Base-by-base conservation (phyloP, 2,113 vertebrate genomes). In the Thymallus thymallus region DNA sequence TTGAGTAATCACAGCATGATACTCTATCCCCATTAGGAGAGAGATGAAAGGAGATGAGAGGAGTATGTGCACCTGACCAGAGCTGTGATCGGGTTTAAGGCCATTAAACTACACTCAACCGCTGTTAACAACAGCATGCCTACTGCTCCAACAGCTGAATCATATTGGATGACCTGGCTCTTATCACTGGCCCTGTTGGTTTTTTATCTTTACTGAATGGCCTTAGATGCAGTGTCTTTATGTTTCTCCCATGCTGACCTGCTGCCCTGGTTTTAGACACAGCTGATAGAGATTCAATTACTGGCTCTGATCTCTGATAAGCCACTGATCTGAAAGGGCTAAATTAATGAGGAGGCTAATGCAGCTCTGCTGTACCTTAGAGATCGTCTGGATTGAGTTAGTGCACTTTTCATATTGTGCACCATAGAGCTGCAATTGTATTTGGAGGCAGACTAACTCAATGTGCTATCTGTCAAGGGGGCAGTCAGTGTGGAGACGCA, bases 241-340 rank as follows among this genome's bases (percentile, higher is more conserved):
- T 69, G 72, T 61, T 82, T 76, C 80, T 41, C 80, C 82, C 77
- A 76, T 76, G 70, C 76, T 74, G 76, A 85, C 80, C 85, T 80
- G 80, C 77, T 78, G 72, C 72, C 69, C 71, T 85, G 75, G 6
- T 68, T 80, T 48, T 30, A 30, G 71, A 55, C 72, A 46, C 62
- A 65, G 71, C 87, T 87, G 78, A 85, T 71, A 79, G 79, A 41
- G 76, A 90, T 86, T 89, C 56, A 85, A 84, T 90, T 88, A 91
- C 78, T 72, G 58, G 1, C 3, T 79, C 69, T 75, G 79, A 82
- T 80, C 76, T 83, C 75, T 84, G 35, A 60, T 70, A 73, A 70
- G 77, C 84, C 84, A 85, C 79, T 83, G 81, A 58, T 82, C 74
- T 80, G 71, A 82, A 77, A 82, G 76, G 73, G 72, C 85, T 82